Evolutionary conservation across 1,140 invertebrate species (phyloP), one percentile per base, ranked within the genome.

Genomic region (Polypedilum pembai): DNA sequence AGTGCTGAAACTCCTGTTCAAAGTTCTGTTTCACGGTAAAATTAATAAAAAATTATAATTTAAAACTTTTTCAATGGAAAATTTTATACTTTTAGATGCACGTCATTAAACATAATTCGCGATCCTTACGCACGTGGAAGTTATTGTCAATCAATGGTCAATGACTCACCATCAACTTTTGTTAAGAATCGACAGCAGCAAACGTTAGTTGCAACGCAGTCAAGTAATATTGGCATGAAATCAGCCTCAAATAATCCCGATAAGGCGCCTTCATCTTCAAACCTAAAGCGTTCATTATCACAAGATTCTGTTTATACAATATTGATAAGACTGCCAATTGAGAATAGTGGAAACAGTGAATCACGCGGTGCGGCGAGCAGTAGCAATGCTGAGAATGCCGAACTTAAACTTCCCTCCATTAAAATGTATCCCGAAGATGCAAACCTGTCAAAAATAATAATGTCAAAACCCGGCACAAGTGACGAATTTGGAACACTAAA

Each of bases 261-360:
- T 33, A 73, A 63, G 20, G 8, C 65, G 8, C 65, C 24, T 33
- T 33, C 17, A 69, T 21, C 65, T 20, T 20, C 65, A 5, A 69
- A 69, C 20, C 10, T 69, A 21, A 69, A 69, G 8, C 86, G 89
- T 75, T 90, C 89, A 3, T 85, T 87, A 10, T 90, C 89, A 33
- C 88, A 86, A 74, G 90, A 91, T 76, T 90, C 89, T 56, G 90
- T 97, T 7, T 97, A 96, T 85, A 97, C 95, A 73, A 97, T 97
- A 79, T 82, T 98, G 75, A 98, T 97, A 77, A 86, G 90, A 77
- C 83, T 98, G 76, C 94, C 94, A 65, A 87, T 87, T 1, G 86
- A 87, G 56, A 81, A 84, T 69, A 85, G n/a, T 56, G 45, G n/a
- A 15, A 81, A 84, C 66, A 85, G n/a, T 56, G 45, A 56, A 15